Evolutionary conservation across 2,888 invertebrate genomes (phyloP), one percentile per base, ranked within the genome.

Genomic region (Dastarcus helophoroides): DNA sequence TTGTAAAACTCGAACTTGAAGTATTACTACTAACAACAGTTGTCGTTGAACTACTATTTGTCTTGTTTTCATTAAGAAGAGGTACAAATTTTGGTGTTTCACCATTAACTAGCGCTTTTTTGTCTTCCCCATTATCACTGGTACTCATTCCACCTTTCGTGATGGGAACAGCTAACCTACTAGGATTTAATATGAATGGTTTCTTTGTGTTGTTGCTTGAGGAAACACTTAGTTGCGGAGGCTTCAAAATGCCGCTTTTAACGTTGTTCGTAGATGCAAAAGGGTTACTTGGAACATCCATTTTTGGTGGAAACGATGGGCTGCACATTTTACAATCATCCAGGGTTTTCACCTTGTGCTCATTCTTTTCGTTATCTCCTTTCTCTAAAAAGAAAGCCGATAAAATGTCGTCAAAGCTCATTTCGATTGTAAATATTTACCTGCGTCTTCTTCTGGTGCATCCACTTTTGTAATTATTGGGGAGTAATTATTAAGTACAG

Each of bases 1-100:
- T 53, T 40, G 54, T 47, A 42, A 38, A 35, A 9, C 31, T 22
- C 17, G 46, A 36, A 22, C 35, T 26, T 10, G 39, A 32, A 17
- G 44, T 39, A 12, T 37, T 31, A 26, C 28, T 32, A 14, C 10
- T 12, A 16, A 26, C 15, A 26, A 35, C 23, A 19, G 14, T 28
- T 19, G 38, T 24, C 12, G 30, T 30, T 12, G 29, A 10, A 16
- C 19, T 38, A 24, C 11, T 31, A 9, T 33, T 39, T 4, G 41
- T 37, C 34, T 46, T 50, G 25, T 41, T 38, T 33, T 50, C 47
- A 12, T 51, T 43, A 15, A 56, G 32, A 24, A 60, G 41, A n/a
- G 60, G 60, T 31, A 61, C 54, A 44, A 60, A 61, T 44, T 57
- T 58, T 14, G 54, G 52, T 27, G 49, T 43, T 31, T 57, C 58